Evolutionary conservation across 2,113 vertebrate genomes (phyloP), one percentile per base, ranked within the genome.

Genomic region (Pygoscelis adeliae): DNA sequence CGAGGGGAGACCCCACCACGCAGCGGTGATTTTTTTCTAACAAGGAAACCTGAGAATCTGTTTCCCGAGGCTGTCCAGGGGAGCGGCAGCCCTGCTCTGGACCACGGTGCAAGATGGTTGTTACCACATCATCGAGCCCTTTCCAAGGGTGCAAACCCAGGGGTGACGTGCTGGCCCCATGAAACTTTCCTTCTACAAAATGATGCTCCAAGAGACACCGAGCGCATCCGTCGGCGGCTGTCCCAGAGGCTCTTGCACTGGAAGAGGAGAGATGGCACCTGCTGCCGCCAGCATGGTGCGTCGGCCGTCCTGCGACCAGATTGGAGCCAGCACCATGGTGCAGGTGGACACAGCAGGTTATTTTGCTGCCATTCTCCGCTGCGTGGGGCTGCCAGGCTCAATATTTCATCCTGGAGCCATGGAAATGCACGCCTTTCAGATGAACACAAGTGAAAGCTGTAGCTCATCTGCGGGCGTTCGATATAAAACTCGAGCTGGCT

Each of bases 381-480:
- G 94, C 20, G 19, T 65, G 92, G 87, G 73, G 78, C 85, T 97
- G 94, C 94, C 94, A 90, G 73, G 92, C 94, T 94, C 94, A 93
- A 36, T 93, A 95, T 72, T 94, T 93, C 95, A 95, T 38, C 34
- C 71, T 0, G 32, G 44, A 95, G 79, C 92, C 76, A 93, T 63
- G 76, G 96, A 93, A 97, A 96, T 71, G 1, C 26, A 4, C 0
- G 4, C 26, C 55, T 80, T 89, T 59, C 3, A 9, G 71, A 67
- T 15, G 72, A 89, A 58, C 47, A 47, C 63, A 22, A 59, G 77
- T 5, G 50, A 93, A 86, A 87, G 77, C 79, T 74, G 83, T 13
- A 67, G 67, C 91, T 94, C 0, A 0, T 78, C 66, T 66, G 49
- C 10, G 5, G 62, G 79, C 5, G 5, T 73, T 93, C 3, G 1